Base-by-base conservation (phyloP, 2,888 invertebrate genomes). In the Congeria kusceri region DNA sequence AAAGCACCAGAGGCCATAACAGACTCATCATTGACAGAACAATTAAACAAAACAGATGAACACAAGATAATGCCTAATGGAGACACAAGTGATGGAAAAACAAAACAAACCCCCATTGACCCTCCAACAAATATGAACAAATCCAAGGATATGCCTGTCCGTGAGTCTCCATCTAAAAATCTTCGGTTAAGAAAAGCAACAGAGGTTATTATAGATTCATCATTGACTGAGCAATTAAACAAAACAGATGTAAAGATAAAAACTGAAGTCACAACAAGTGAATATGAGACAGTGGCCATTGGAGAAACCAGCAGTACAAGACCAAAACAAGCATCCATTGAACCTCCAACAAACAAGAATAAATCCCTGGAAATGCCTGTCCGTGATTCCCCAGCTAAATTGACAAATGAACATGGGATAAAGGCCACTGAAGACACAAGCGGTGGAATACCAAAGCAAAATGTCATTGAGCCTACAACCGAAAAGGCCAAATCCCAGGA, bases 161-260 rank as follows among this genome's bases (percentile, higher is more conserved):
- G 49, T 18, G 72, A 66, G 23, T 72, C 72, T 0, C 72, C 72
- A 25, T 65, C 65, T 5, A 72, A 72, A 61, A 72, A 72, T 65
- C 49, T 72, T 4, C 46, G 72, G 23, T 11, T 5, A 0, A 39
- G 72, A 61, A 57, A 64, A 44, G 44, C 57, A 15, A 27, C 25
- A 28, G 13, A 64, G 25, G 62, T 23, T 15, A 39, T 39, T 13
- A 1, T 15, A 39, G 13, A 39, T 3, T 3, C 3, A 39, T 9
- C 39, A 39, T 39, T 15, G 15, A 1, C 5, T 15, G 53, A 53
- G 25, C 11, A 1, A 20, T 53, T 53, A 1, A 20, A 53, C 20
- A 53, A 53, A 25, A 53, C 53, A 23, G 53, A 23, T 7, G 25
- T 53, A 9, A 25, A 25, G 20, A 53, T 23, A 15, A 53, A 23